Evolutionary conservation across 1,140 invertebrate species (phyloP).

Genomic region (Lordiphosa stackelbergi): DNA sequence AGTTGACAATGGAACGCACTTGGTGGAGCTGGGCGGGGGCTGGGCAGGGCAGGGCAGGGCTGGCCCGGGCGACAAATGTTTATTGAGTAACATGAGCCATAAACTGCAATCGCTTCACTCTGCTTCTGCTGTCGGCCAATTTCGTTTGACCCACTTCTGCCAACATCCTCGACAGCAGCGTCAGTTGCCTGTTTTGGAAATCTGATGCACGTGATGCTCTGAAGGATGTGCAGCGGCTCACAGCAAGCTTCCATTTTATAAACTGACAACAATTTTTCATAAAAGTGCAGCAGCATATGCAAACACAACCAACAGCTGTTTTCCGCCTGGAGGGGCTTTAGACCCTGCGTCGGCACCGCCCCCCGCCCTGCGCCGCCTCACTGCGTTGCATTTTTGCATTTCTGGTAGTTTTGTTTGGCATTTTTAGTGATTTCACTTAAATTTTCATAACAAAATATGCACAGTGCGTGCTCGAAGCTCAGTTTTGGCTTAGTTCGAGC

Average conservation of each 20-base stretch:
- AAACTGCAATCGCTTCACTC: conserved; percentile 41
- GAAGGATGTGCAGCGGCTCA: conserved; percentile 54
- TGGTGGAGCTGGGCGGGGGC: background rate
- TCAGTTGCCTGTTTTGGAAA: conserved; percentile 8
- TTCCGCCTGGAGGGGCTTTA: conserved; percentile 41
- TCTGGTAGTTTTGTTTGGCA: conserved; percentile 68
- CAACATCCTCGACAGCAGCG: conserved; percentile 4
- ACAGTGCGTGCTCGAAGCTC: conserved; percentile 65
- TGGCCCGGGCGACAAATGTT: conserved; percentile 59
- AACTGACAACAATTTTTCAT: conserved; percentile 71
- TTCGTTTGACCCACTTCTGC: conserved; percentile 52
- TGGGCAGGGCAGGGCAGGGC: conserved; percentile 25
- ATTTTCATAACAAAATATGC: conserved; percentile 74
- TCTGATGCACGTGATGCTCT: conserved; percentile 58
- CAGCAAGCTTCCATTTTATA: conserved; percentile 59
- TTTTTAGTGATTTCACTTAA: conserved; percentile 75
- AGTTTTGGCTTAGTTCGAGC: conserved; percentile 27
- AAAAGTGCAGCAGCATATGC: conserved; percentile 29
- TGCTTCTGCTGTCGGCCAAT: conserved; percentile 16
- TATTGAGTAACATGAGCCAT: conserved; percentile 66
- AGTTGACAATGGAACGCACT: conserved; percentile 52
- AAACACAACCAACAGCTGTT: conserved; percentile 47
- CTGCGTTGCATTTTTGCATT: conserved; percentile 52
- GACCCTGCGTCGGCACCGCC: background rate
- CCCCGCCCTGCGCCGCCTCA: background rate